Evolutionary conservation across 2,113 vertebrate species (phyloP), one percentile per base, ranked within the genome.

Genomic region (Pteropus alecto): DNA sequence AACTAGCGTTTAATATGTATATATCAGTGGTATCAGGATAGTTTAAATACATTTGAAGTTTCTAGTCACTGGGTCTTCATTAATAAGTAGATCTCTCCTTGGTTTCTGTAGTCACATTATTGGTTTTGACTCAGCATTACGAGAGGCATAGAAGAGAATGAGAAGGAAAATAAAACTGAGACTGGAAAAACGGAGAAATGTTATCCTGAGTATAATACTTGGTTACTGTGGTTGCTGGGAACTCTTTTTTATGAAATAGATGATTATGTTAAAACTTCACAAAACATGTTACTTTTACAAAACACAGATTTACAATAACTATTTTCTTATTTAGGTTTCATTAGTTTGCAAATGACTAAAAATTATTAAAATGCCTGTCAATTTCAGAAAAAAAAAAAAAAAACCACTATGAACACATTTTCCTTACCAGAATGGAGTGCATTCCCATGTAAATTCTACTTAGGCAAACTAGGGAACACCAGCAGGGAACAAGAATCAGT

Each of bases 401-500:
- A 88, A 91, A 43, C 14, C 51, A 56, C n/a, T 43, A 89, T 63
- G 90, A 88, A 22, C 76, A 54, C 30, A 13, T 51, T 95, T 97
- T 97, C 76, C 99, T 99, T 99, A 99, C 99, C 99, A 99, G 98
- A 97, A 99, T 98, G 2, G 99, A 99, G 98, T 99, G 99, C 99
- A 99, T 99, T 54, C 99, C 99, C 99, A 99, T 99, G 98, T 99
- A 99, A 98, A 99, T 98, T 61, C 99, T 99, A 98, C 99, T 99
- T 95, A 99, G 97, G 93, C 99, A 99, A 98, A 99, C 99, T 98
- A 99, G 98, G 96, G 98, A 98, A 98, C 99, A 99, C 99, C 99
- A 99, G 98, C 98, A 99, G 87, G 99, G 97, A 10, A 99, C 99
- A 96, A 99, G 97, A 91, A 98, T 94, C 98, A 99, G 98, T 94